Conservation (phyloP, 2,797 vertebrate species). For the Myripristis murdjan region DNA sequence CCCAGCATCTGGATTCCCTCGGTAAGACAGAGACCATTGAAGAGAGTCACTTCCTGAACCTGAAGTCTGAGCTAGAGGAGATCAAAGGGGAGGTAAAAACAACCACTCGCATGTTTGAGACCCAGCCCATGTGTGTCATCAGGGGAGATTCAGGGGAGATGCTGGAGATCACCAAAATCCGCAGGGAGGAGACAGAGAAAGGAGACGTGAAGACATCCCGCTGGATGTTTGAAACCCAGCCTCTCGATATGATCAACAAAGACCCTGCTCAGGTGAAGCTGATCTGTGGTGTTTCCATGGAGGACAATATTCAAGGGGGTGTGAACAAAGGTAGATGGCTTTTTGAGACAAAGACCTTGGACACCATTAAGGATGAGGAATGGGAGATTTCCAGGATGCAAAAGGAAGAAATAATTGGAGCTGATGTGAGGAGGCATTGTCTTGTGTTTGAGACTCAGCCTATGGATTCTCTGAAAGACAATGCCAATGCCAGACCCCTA, state of each 20-base stretch:
- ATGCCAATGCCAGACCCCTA: constrained; percentile 77
- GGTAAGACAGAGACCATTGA: constrained; percentile 89
- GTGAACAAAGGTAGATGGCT: constrained; percentile 90
- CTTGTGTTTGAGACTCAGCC: constrained; percentile 93
- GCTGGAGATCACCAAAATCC: constrained; percentile 90
- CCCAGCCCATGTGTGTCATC: constrained; percentile 89
- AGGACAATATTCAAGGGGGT: constrained; percentile 85
- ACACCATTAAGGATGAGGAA: constrained; percentile 91
- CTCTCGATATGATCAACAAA: constrained; percentile 89
- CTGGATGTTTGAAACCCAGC: constrained; percentile 92
- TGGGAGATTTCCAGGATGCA: constrained; percentile 81
- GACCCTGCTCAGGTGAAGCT: constrained; percentile 88
- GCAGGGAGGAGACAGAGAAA: constrained; percentile 90
- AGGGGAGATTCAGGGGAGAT: constrained; percentile 90
- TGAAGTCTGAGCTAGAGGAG: constrained; percentile 91
- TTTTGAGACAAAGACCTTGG: constrained; percentile 91
- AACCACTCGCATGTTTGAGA: constrained; percentile 91
- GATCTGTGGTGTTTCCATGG: constrained; percentile 89
- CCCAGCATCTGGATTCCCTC: constrained; percentile 88
- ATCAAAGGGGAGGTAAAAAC: constrained; percentile 91
- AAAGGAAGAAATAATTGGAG: constrained; percentile 89
- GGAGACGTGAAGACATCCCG: constrained; percentile 90
- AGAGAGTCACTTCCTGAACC: constrained; percentile 87
- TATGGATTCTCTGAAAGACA: constrained; percentile 90
- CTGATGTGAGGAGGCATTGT: constrained; percentile 91